These are phyloP conservation scores for Odontomachus brunneus DNA, from an alignment of 1,140 invertebrate genomes.

Conservation along the genomic window DNA sequence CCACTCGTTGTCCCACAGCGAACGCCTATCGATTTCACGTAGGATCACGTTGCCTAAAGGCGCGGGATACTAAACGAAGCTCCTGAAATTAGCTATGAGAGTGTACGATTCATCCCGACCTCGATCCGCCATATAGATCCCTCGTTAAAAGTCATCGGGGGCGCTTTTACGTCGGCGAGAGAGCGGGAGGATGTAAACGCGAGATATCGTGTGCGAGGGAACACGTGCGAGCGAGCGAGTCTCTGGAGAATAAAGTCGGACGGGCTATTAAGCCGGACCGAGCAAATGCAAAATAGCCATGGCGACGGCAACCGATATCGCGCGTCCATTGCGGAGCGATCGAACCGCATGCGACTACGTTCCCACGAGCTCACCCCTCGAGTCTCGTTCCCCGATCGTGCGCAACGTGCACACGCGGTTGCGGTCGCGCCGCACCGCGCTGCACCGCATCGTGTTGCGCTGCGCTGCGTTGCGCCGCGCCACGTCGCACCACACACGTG, in stretches of 20 bases:
- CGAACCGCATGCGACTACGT: constrained; percentile 55
- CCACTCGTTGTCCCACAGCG: background rate
- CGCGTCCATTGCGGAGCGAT: constrained; percentile 38
- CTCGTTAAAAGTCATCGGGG: constrained; percentile 57
- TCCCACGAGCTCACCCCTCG: constrained; percentile 48
- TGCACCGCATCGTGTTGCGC: constrained; percentile 24
- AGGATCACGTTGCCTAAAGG: constrained; percentile 13
- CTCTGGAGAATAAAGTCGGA: constrained; percentile 52
- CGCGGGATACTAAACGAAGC: constrained; percentile 4
- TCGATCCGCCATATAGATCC: constrained; percentile 31
- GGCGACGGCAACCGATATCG: constrained; percentile 40
- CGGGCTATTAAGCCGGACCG: constrained; percentile 34
- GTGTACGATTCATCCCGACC: constrained; percentile 34
- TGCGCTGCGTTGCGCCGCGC: constrained; percentile 22
- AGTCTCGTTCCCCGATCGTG: constrained; percentile 39
- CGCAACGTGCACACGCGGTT: constrained; percentile 51
- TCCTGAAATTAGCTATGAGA: constrained; percentile 44
- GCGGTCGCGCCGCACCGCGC: constrained; percentile 31
- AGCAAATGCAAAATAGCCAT: constrained; percentile 43
- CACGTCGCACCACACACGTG: constrained; percentile 24
- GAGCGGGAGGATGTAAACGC: constrained; percentile 16
- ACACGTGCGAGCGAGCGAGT: constrained; percentile 9
- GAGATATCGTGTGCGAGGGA: constrained; percentile 54
- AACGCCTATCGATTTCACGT: constrained; percentile 27
- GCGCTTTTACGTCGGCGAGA: constrained; percentile 31